Evolutionary conservation across 2,113 vertebrate species (phyloP), one percentile per base, ranked within the genome.

Genomic region (Tetraodon nigroviridis): DNA sequence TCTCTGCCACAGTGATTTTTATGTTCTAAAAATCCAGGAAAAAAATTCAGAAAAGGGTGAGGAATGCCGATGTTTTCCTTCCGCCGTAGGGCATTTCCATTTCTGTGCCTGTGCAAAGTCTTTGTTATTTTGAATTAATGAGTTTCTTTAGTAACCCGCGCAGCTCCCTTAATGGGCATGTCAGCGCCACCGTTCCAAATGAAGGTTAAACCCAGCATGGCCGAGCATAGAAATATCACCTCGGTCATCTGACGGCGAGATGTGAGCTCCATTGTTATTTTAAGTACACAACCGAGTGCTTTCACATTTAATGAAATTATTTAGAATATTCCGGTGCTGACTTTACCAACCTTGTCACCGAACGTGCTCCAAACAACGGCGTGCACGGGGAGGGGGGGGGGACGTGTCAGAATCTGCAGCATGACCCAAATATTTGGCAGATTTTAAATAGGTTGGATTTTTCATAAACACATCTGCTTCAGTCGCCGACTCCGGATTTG

Each of bases 201-300:
- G 55, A 71, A 45, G 45, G 71, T 69, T 62, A 60, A 64, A 69
- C 45, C 61, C 60, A 58, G 59, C 61, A 11, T 6, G 22, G 37
- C 71, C 54, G 63, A 69, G 60, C 76, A 66, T 47, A 50, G 73
- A 76, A 64, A 80, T 75, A 70, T 79, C 69, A 71, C 56, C 49
- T 50, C 71, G 27, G 63, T 77, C 75, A 56, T 82, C 72, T 77
- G 71, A 74, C 81, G 72, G 56, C 37, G 15, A 65, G 73, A 80
- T 58, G 73, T 3, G 21, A 52, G 70, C 50, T 58, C 73, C 68
- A 21, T 83, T 81, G 76, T 83, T 87, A 80, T 82, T 83, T 87
- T 76, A 80, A 71, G 74, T 74, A 53, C 61, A 45, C 73, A 17
- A 17, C 44, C 11, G 44, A 46, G 15, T 46, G 15, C 44, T 7